These are phyloP conservation scores for Botia almorhae DNA, from an alignment of 2,797 vertebrate species.

Conservation along the genomic window DNA sequence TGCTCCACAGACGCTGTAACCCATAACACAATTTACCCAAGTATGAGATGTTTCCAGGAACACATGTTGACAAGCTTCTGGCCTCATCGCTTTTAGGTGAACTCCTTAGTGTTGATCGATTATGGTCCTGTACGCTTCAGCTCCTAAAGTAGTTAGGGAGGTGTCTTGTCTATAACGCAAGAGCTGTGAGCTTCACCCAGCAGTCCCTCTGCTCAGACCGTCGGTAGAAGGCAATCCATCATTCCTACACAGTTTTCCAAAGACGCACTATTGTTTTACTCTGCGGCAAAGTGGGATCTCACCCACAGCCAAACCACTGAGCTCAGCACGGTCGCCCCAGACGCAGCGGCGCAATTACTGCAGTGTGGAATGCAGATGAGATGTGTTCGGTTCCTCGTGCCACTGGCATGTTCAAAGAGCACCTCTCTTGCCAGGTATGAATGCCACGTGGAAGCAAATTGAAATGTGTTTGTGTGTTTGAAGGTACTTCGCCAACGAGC, in stretches of 20 bases:
- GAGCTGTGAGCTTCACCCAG: constrained; percentile 12
- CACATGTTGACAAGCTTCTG: not conserved
- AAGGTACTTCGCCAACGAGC: constrained; percentile 95
- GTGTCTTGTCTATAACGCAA: constrained; percentile 20
- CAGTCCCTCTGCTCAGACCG: constrained; percentile 21
- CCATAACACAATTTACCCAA: constrained; percentile 1
- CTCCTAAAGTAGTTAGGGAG: constrained; percentile 29
- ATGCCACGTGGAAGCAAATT: constrained; percentile 21
- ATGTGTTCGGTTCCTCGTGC: constrained; percentile 12
- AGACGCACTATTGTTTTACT: constrained; percentile 40
- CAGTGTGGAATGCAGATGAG: constrained; percentile 48
- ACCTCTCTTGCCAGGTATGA: constrained; percentile 23
- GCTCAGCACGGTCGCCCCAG: constrained; percentile 39
- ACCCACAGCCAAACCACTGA: constrained; percentile 36
- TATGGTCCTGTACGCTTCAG: constrained; percentile 9
- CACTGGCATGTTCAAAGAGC: constrained; percentile 30
- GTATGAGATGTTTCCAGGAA: not conserved
- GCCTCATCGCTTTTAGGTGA: constrained; percentile 29
- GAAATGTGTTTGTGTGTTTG: constrained; percentile 36
- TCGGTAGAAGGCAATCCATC: constrained; percentile 49
- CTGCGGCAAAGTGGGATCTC: constrained; percentile 33
- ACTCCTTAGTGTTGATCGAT: constrained; percentile 5
- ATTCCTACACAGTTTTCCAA: constrained; percentile 40
- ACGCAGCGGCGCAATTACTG: constrained; percentile 35
- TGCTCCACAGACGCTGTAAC: not conserved